Conservation (phyloP, 2,888 invertebrate genomes). For the Adineta ricciae region DNA sequence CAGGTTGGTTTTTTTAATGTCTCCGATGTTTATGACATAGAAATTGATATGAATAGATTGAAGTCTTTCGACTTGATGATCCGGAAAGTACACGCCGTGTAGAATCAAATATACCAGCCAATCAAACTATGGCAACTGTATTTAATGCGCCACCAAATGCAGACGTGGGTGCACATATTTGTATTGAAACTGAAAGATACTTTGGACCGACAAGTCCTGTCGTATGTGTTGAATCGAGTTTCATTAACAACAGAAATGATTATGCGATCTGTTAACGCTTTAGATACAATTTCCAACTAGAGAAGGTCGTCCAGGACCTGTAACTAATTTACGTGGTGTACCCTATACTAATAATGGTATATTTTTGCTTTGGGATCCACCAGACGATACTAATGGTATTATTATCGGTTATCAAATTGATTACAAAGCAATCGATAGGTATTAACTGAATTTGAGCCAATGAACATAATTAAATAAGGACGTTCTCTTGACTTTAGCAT, state of each 20-base stretch:
- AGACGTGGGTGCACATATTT: not conserved
- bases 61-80: slow-evolving; percentile 11
- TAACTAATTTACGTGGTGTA: slow-evolving; percentile 26
- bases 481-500: not conserved
- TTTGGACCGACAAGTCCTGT: slow-evolving; percentile 22
- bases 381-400: slow-evolving; percentile 32
- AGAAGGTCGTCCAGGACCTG: slow-evolving; percentile 32
- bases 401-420: slow-evolving; percentile 33
- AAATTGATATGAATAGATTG: not conserved
- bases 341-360: slow-evolving; percentile 29
- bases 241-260: not conserved
- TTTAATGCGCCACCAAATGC: slow-evolving; percentile 12
- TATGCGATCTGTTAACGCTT: not conserved
- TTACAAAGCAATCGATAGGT: slow-evolving; percentile 31
- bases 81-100: not conserved
- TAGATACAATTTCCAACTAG: slow-evolving; percentile 30
- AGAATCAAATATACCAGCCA: not conserved
- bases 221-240: slow-evolving; percentile 25
- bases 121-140: not conserved
- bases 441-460: not conserved
- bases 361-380: slow-evolving; percentile 29
- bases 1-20: not conserved
- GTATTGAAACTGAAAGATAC: slow-evolving; percentile 23
- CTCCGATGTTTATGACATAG: not conserved
- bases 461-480: not conserved